Base-by-base conservation (phyloP, 2,888 invertebrate genomes). In the Lithophane semibrunnea region DNA sequence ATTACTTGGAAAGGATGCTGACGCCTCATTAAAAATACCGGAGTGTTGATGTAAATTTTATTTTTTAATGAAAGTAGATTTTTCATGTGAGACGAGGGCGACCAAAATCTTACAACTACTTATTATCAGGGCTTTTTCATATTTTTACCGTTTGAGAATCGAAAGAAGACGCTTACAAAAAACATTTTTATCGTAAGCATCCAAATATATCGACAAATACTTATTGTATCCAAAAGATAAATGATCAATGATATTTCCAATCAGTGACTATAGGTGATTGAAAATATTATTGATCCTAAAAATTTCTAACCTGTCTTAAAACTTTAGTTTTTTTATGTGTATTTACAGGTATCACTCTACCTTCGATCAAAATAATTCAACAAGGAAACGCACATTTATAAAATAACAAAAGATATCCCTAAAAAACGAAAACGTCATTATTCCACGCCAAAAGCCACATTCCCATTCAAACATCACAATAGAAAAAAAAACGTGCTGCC, bases 401-500 rank as follows among this genome's bases (percentile, higher is more conserved):
- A 54, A 52, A 52, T 52, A 52, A 80, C 10, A 56, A 67, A 44
- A 52, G 2, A 3, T 3, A 8, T 10, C 10, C n/a, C 12, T 47
- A 13, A 9, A 49, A 3, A 44, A 29, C 54, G 13, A 10, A 12
- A 56, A 21, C 13, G 16, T 37, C 12, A 3, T 13, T 64, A 67
- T 73, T 79, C 66, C n/a, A 44, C 29, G 8, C 56, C 56, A 82
- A 71, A 63, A 56, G 37, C 29, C 77, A 58, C 24, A 16, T 60
- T 56, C 24, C n/a, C 18, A 67, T 42, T 54, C 44, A 42, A 80
- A 58, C 21, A 52, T n/a, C 61, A 73, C 56, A 56, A 81, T 44
- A 44, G 63, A 80, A 77, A 72, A 80, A 76, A 47, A 49, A 60
- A 54, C 18, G 16, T 66, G 71, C 42, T 60, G 61, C 68, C 56